These are phyloP conservation scores for Scartelaos histophorus DNA, from an alignment of 2,113 vertebrate species.

Conservation along the genomic window DNA sequence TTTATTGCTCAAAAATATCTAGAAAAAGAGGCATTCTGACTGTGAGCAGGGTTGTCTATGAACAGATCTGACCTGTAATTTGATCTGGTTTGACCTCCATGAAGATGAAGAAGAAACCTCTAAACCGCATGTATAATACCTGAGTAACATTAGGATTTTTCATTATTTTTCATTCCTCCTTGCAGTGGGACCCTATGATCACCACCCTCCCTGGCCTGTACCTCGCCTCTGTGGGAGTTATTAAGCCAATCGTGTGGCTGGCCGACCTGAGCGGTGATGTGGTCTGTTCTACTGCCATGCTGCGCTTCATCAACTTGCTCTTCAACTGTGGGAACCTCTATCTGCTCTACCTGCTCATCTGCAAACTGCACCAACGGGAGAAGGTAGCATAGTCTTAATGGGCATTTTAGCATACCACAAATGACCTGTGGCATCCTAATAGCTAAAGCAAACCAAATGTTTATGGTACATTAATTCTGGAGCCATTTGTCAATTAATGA, in stretches of 20 bases:
- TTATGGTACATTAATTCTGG: neutral
- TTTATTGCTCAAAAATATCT: too few species aligned
- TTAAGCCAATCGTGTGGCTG: slow-evolving; percentile 87
- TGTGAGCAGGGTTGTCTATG: too few species aligned
- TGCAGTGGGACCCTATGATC: slow-evolving; percentile 98
- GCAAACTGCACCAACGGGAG: slow-evolving; percentile 84
- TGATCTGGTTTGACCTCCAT: too few species aligned
- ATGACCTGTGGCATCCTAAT: neutral
- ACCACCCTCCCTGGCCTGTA: slow-evolving; percentile 94
- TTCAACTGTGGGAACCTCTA: slow-evolving; percentile 94
- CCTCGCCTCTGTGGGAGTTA: slow-evolving; percentile 85
- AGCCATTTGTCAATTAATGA: neutral
- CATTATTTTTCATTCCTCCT: neutral
- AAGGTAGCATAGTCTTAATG: slow-evolving; percentile 78
- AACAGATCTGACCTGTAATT: too few species aligned
- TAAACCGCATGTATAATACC: too few species aligned
- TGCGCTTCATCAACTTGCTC: slow-evolving; percentile 93
- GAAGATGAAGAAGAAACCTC: too few species aligned
- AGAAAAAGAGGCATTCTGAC: too few species aligned
- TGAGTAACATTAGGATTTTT: neutral
- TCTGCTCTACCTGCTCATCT: slow-evolving; percentile 85
- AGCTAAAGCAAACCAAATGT: too few species aligned
- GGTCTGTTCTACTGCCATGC: slow-evolving; percentile 89
- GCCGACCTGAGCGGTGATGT: slow-evolving; percentile 81
- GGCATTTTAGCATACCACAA: neutral